Base-by-base conservation (phyloP, 2,888 invertebrate species). In the Stenchaetothrips biformis region DNA sequence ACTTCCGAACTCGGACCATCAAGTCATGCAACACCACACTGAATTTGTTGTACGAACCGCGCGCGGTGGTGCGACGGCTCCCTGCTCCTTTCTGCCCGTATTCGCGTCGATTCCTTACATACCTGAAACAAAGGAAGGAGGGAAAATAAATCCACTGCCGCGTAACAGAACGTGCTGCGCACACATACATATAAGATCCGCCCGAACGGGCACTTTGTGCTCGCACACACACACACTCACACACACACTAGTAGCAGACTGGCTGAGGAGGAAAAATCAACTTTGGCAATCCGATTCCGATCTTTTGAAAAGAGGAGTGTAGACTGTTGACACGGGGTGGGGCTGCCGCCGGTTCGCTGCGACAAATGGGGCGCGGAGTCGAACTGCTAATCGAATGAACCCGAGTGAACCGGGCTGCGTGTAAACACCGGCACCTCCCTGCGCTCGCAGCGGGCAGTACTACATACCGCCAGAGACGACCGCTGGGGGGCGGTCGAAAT, bases 251-350 rank as follows among this genome's bases (percentile, higher is more conserved):
- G 13, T 53, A 53, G 53, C 53, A 37, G 53, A 53, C 18, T 18
- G 53, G 53, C 18, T 4, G 4, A 53, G 53, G 67, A 25, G 25
- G 67, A 25, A 74, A 25, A 74, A 74, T 74, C 67, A 74, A 74
- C 67, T 74, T 21, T 11, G 25, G 67, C 67, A 74, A 74, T 74
- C 67, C 67, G 67, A 74, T 74, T 74, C 67, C 67, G 25, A 74
- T 74, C 67, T 74, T 25, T n/a, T 74, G 67, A 74, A 74, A 74
- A 74, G 67, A 59, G 59, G 8, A 21, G 67, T 25, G 25, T 74
- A 21, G 21, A 74, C 67, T 74, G 67, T 74, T 74, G 67, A 74
- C 67, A 74, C 21, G 25, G 21, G 67, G 37, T 37, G 37, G 2
- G 37, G 37, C n/a, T n/a, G n/a, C n/a, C 2, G 37, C 37, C 37